Evolutionary conservation across 1,140 invertebrate species (phyloP), one percentile per base, ranked within the genome.

Genomic region (Lepidurus couesii): DNA sequence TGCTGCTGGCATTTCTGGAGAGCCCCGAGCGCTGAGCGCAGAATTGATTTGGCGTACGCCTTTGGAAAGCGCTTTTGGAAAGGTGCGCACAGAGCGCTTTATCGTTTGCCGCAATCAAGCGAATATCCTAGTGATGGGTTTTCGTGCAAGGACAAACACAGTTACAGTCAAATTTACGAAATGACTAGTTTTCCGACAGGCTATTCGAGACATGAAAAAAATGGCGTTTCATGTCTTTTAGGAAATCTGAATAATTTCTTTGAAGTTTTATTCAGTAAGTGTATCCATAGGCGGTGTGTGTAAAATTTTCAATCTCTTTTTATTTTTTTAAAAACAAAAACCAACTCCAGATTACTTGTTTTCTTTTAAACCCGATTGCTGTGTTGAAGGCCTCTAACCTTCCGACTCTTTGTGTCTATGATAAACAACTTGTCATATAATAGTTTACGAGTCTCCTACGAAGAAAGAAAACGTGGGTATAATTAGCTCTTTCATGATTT

Each of bases 21-120:
- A 34, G 34, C 21, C 16, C 53, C 53, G 53, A 65, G 53, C 21
- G 53, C 53, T 65, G 53, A 65, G 53, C 53, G 53, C 53, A 65
- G 53, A 65, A 65, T 65, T 65, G 53, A 65, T 65, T 65, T 65
- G 53, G 53, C 53, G 21, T 13, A 65, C 21, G 21, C 53, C 53
- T 65, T 65, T 21, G 16, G 53, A 65, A 65, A 65, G 34, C 53
- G 53, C 16, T 65, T 65, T 65, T 65, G 16, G 16, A 65, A 21
- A 65, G 53, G 53, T 16, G 53, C 8, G 21, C 53, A 65, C 16
- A 65, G n/a, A 65, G 16, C 21, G 16, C n/a, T 65, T 65, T 21
- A 65, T 65, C 53, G 53, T 65, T 65, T 21, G 53, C 53, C 53
- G 53, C 53, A 65, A 65, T 65, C 53, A 65, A 65, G 53, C 16